phyloP scores from a whole-genome alignment of 2,113 vertebrate species.

The Vicugna pacos region DNA sequence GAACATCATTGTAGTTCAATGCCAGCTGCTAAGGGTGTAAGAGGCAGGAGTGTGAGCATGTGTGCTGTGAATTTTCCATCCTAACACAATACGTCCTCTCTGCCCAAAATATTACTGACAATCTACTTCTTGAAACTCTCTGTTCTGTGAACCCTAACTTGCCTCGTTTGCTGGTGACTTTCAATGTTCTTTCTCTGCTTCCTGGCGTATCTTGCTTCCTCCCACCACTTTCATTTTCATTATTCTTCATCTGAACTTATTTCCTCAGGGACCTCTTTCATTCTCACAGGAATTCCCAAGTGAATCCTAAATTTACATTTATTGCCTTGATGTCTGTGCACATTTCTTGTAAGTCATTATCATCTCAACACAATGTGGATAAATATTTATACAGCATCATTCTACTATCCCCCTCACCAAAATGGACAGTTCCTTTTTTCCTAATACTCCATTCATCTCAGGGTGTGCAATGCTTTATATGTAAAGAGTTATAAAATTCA shows the following conservation, averaged over 20 bases:
- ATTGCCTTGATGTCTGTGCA: neutral
- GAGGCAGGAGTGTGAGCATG: neutral
- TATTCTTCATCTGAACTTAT: neutral
- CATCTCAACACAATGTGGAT: neutral
- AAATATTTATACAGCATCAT: neutral
- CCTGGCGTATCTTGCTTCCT: neutral
- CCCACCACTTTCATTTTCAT: neutral
- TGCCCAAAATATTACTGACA: neutral
- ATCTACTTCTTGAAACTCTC: neutral
- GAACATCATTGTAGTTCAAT: neutral
- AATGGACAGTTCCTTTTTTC: neutral
- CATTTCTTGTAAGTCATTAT: neutral
- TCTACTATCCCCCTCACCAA: neutral
- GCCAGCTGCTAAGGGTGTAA: neutral
- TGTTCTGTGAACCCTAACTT: conserved; percentile 2
- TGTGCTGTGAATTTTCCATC: neutral
- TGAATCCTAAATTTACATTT: neutral
- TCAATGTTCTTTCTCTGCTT: conserved; percentile 4
- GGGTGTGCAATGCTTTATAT: neutral
- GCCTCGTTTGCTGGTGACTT: neutral
- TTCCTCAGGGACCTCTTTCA: neutral
- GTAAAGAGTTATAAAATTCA: neutral
- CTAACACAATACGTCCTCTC: neutral
- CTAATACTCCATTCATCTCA: neutral
- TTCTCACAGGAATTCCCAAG: neutral